phyloP scores from a whole-genome alignment of 2,888 invertebrate species.

The Melanostoma scalare region DNA sequence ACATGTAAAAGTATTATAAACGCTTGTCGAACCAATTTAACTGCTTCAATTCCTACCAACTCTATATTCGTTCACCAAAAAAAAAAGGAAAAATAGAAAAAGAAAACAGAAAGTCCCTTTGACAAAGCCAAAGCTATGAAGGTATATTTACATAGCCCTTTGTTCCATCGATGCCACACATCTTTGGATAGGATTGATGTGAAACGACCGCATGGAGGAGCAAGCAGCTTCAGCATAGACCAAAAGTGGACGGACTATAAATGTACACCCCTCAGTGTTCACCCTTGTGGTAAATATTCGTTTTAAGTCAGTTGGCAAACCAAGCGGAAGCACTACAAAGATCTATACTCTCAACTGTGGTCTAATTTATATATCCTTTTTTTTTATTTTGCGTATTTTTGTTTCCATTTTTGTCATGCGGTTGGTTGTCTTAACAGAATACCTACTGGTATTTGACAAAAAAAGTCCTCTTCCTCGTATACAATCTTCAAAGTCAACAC shows the following conservation, averaged over 20 bases:
- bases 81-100: slow-evolving; percentile 16
- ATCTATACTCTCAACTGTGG: slow-evolving; percentile 68
- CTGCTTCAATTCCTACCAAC: slow-evolving; percentile 67
- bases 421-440: slow-evolving; percentile 42
- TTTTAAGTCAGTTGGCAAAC: slow-evolving; percentile 64
- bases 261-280: slow-evolving; percentile 39
- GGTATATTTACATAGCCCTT: slow-evolving; percentile 55
- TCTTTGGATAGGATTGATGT: slow-evolving; percentile 52
- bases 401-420: slow-evolving; percentile 27
- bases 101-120: slow-evolving; percentile 42
- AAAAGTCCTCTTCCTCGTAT: slow-evolving; percentile 40
- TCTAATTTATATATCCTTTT: slow-evolving; percentile 48
- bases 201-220: slow-evolving; percentile 49
- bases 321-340: slow-evolving; percentile 70
- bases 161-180: slow-evolving; percentile 56
- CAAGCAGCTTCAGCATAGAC: slow-evolving; percentile 34
- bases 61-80: slow-evolving; percentile 51
- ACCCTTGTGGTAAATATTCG: slow-evolving; percentile 67
- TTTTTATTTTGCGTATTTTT: slow-evolving; percentile 47
- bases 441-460: slow-evolving; percentile 4
- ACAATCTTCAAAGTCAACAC: slow-evolving; percentile 55
- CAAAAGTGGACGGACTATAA: slow-evolving; percentile 31
- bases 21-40: slow-evolving; percentile 70
- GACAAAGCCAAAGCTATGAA: slow-evolving; percentile 49
- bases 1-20: slow-evolving; percentile 42